Evolutionary conservation across 2,888 invertebrate species (phyloP), one percentile per base, ranked within the genome.

Genomic region (Achlya flavicornis): DNA sequence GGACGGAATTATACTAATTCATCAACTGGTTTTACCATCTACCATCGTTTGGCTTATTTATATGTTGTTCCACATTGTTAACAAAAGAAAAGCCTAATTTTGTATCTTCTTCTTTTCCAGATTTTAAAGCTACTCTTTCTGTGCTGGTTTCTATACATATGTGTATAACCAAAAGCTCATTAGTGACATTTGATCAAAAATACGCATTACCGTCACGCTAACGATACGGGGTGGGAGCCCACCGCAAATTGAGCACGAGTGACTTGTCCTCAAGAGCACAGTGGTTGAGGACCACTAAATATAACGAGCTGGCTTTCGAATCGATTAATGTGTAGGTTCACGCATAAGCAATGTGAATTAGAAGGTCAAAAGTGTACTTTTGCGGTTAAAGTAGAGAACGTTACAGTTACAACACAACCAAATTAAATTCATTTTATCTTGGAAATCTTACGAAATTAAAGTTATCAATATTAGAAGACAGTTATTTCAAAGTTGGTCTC

Each of bases 201-300:
- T 72, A 68, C 60, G 67, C 70, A 76, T 74, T 74, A 75, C 69
- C 67, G 67, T 74, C 76, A 61, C 73, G 75, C 76, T 84, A 84
- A 85, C 81, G 86, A 84, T 48, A 61, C 11, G 60, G 66, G 57
- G 64, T 48, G 71, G 66, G 68, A 67, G 66, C 64, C 70, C 68
- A 71, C 75, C 79, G 76, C 81, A 81, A 85, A 83, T 86, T 84
- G 83, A 71, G 72, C 73, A 68, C 81, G 72, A 73, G 57, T 70
- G 84, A 79, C 75, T 85, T 87, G 88, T 86, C 87, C 73, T 84
- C 82, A 78, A 87, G 87, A 72, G 76, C 70, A 74, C 69, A 64
- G 75, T 69, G 67, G 72, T 61, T 35, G 61, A 87, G 87, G 77
- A 70, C 80, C 77, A 80, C 81, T 81, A 77, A 79, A 79, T 74